Evolutionary conservation across 2,797 vertebrate genomes (phyloP), one percentile per base, ranked within the genome.

Genomic region (Labroides dimidiatus): DNA sequence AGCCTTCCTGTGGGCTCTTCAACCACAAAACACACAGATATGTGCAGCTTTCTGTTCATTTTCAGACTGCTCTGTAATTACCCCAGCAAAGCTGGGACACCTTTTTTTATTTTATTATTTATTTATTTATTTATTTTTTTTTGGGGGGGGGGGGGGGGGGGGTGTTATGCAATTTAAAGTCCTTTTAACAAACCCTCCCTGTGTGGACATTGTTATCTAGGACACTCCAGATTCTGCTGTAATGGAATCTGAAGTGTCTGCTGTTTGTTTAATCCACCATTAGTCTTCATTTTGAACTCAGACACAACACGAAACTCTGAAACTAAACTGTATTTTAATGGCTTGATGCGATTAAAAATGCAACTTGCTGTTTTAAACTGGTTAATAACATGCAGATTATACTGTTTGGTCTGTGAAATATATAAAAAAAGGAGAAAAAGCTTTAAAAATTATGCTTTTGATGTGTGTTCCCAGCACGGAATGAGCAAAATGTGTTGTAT

Each of bases 31-130:
- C 30, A 43, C 30, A 47, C n/a, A 7, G 60, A 72, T 42, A 62
- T 56, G 24, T 37, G 43, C 72, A 54, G 65, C 73, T 78, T 63
- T 56, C 58, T 59, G 64, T 56, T 69, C 17, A 74, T 74, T 52
- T 69, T 14, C 67, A 66, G 64, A 27, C 44, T 23, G 9, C 47
- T 64, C 50, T 30, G 1, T 66, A 48, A 79, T 80, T 67, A 68
- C 64, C 57, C 42, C 17, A 17, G 68, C 75, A 50, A 72, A 77
- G 36, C 14, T 1, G 1, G 48, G 15, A n/a, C 62, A 43, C 37
- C 52, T 21, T 16, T 21, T 50, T 55, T 39, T 14, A n/a, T n/a
- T n/a, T n/a, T n/a, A n/a, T n/a, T n/a, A n/a, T n/a, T n/a, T n/a
- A n/a, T n/a, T n/a, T n/a, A n/a, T n/a, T n/a, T n/a, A n/a, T n/a